Conservation (phyloP, 2,113 vertebrate species). For the Dromiciops gliroides region DNA sequence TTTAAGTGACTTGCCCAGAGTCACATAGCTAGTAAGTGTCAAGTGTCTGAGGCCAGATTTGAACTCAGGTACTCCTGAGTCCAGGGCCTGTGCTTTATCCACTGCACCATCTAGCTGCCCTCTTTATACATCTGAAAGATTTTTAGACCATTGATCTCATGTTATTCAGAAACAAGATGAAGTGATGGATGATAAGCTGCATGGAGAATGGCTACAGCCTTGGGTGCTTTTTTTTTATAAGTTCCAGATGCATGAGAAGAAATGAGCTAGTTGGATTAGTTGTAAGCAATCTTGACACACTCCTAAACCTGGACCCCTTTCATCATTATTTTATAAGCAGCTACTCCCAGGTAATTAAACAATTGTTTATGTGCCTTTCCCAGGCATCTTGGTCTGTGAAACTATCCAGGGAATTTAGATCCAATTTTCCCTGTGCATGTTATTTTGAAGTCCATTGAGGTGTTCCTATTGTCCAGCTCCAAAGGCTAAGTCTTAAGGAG, state of each 20-base stretch:
- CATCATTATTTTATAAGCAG: conserved; percentile 31
- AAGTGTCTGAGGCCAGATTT: too few relatives aligned
- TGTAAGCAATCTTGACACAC: conserved; percentile 17
- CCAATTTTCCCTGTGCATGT: conserved; percentile 53
- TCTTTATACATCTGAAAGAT: conserved; percentile 59
- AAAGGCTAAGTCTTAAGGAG: neutral
- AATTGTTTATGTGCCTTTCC: conserved; percentile 70
- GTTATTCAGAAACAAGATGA: conserved; percentile 52
- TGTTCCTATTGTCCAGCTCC: neutral
- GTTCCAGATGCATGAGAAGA: conserved; percentile 34
- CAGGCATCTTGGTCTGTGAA: conserved; percentile 65
- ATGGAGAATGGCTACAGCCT: conserved; percentile 60
- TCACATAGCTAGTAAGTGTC: too few relatives aligned
- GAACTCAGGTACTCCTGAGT: too few relatives aligned
- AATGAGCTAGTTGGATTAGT: conserved; percentile 52
- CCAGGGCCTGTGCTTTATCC: too few relatives aligned
- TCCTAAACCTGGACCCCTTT: conserved; percentile 38
- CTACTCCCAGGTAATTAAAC: conserved; percentile 69
- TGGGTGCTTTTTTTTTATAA: neutral
- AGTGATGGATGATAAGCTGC: conserved; percentile 63
- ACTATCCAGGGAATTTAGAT: conserved; percentile 54
- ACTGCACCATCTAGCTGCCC: too few relatives aligned
- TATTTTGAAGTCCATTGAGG: neutral
- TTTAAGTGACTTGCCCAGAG: too few relatives aligned
- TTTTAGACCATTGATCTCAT: conserved; percentile 62